Percentiles rank a stretch among this genome's conserved stretches.
These are phyloP conservation scores for Chunga burmeisteri DNA, from an alignment of 2,113 vertebrate genomes.

Conservation along the genomic window DNA sequence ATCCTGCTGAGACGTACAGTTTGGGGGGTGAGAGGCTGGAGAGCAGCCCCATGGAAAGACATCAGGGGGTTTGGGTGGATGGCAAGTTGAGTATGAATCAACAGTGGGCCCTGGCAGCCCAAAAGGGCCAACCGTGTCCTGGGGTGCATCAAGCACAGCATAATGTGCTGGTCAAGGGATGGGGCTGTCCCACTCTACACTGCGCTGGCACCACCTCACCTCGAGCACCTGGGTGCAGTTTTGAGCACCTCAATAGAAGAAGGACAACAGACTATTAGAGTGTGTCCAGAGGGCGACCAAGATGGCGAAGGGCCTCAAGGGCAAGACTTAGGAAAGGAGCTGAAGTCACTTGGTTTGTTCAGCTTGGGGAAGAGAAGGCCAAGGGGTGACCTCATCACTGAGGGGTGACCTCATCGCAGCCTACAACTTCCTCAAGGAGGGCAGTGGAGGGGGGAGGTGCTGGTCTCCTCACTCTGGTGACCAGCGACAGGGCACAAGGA, in stretches of 20 bases:
- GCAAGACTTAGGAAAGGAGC: background rate
- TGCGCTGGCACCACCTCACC: too few relatives aligned
- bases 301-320: background rate
- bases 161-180: fast-evolving
- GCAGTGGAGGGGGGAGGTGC: background rate
- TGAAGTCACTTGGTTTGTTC: background rate
- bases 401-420: background rate
- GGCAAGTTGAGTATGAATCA: background rate
- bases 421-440: background rate
- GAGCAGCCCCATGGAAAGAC: fast-evolving
- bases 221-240: background rate
- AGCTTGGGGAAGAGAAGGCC: background rate
- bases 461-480: background rate
- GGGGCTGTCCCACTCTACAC: background rate
- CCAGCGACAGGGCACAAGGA: background rate
- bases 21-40: background rate
- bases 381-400: too few relatives aligned
- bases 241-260: background rate
- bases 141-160: background rate
- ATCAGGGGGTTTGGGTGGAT: background rate
- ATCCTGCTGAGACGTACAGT: background rate
- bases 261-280: background rate
- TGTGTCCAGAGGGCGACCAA: background rate
- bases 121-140: background rate
- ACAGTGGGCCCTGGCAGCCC: background rate